phyloP scores from a whole-genome alignment of 2,888 invertebrate species.

The Aporophyla lueneburgensis region DNA sequence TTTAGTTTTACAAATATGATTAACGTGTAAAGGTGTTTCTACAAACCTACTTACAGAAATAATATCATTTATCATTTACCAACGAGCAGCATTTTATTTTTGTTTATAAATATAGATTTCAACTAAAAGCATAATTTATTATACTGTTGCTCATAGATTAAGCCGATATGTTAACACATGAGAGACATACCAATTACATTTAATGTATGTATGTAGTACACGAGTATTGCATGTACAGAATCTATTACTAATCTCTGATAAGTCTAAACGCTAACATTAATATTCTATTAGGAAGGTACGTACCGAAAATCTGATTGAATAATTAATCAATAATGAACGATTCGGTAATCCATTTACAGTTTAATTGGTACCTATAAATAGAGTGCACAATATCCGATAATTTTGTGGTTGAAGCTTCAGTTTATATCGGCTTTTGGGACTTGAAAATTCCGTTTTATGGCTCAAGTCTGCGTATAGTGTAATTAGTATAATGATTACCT shows the following conservation, averaged over 20 bases:
- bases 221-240: constrained; percentile 16
- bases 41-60: too few species aligned
- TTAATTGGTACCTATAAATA: constrained; percentile 15
- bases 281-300: constrained; percentile 56
- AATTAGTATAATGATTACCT: neutral
- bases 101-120: neutral
- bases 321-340: constrained; percentile 54
- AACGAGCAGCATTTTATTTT: too few species aligned
- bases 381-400: neutral
- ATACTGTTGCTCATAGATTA: neutral
- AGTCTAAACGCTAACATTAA: constrained; percentile 52
- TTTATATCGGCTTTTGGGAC: neutral
- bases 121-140: neutral
- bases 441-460: too few species aligned
- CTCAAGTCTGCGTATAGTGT: neutral
- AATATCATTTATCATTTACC: too few species aligned
- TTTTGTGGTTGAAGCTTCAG: neutral
- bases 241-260: constrained; percentile 55
- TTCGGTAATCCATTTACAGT: constrained; percentile 25
- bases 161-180: constrained; percentile 10
- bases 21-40: too few species aligned
- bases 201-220: constrained; percentile 7
- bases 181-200: neutral
- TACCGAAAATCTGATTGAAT: constrained; percentile 49
- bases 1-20: too few species aligned